Percentiles rank a stretch among this genome's conserved stretches.
Conservation (phyloP, 2,888 invertebrate genomes). For the Punctoribates punctum region DNA sequence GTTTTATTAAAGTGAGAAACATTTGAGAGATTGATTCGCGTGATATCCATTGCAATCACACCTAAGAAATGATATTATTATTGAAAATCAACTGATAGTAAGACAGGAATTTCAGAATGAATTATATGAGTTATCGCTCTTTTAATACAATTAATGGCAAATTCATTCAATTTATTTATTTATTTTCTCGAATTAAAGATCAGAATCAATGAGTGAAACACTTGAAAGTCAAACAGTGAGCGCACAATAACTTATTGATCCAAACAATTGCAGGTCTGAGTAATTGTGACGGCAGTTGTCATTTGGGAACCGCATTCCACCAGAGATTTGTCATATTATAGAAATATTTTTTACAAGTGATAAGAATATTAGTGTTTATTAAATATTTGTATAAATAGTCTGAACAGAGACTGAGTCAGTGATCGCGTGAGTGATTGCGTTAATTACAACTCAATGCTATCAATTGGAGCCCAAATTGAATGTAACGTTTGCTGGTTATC, state of each 20-base stretch:
- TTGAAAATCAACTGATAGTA: constrained; percentile 7
- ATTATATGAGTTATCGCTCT: background rate
- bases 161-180: constrained; percentile 18
- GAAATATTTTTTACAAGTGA: constrained; percentile 8
- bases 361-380: background rate
- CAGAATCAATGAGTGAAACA: constrained; percentile 23
- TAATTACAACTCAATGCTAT: constrained; percentile 37
- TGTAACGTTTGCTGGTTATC: constrained; percentile 9
- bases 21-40: background rate
- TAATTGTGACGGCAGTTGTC: constrained; percentile 16
- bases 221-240: constrained; percentile 1
- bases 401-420: background rate
- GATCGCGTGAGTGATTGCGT: constrained; percentile 35
- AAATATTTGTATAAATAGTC: constrained; percentile 4
- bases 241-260: background rate
- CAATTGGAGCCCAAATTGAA: constrained; percentile 30
- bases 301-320: constrained; percentile 1
- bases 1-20: too few species aligned
- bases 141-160: constrained; percentile 23
- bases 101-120: constrained; percentile 9
- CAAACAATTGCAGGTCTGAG: background rate
- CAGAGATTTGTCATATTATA: background rate
- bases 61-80: constrained; percentile 21
- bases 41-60: constrained; percentile 15
- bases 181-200: background rate